Conservation (phyloP, 2,888 invertebrate genomes). For the Apomyelois bistriatella region DNA sequence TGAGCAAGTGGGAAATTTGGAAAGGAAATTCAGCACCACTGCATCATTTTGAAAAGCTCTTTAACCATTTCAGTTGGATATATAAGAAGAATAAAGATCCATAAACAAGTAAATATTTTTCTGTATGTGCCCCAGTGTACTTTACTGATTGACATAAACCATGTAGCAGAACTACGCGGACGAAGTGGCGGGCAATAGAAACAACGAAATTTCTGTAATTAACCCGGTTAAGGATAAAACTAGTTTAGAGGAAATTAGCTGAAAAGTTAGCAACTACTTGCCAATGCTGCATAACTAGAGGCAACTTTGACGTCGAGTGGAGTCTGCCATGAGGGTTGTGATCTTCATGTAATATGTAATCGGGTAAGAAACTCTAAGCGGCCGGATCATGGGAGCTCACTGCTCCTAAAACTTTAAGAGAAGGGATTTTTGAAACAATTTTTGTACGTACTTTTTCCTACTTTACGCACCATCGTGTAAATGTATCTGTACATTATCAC, state of each 20-base stretch:
- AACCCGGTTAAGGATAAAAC: background rate
- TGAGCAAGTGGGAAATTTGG: too few species aligned
- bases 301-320: constrained; percentile 3
- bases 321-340: constrained; percentile 2
- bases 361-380: background rate
- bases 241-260: constrained; percentile 18
- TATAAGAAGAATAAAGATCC: too few species aligned
- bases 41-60: too few species aligned
- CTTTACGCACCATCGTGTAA: too few species aligned
- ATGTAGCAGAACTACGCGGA: too few species aligned
- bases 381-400: background rate
- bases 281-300: constrained; percentile 17
- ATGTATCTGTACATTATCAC: too few species aligned
- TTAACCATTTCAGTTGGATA: too few species aligned
- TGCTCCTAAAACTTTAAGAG: constrained; percentile 5
- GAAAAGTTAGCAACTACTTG: constrained; percentile 23
- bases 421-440: constrained; percentile 8
- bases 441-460: constrained; percentile 18
- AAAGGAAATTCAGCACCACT: too few species aligned
- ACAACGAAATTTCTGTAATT: background rate
- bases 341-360: constrained; percentile 11
- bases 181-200: too few species aligned
- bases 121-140: too few species aligned
- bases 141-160: too few species aligned
- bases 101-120: too few species aligned